These are phyloP conservation scores for Aleiodes sp. DNA, from an alignment of 1,140 invertebrate genomes.

Conservation along the genomic window DNA sequence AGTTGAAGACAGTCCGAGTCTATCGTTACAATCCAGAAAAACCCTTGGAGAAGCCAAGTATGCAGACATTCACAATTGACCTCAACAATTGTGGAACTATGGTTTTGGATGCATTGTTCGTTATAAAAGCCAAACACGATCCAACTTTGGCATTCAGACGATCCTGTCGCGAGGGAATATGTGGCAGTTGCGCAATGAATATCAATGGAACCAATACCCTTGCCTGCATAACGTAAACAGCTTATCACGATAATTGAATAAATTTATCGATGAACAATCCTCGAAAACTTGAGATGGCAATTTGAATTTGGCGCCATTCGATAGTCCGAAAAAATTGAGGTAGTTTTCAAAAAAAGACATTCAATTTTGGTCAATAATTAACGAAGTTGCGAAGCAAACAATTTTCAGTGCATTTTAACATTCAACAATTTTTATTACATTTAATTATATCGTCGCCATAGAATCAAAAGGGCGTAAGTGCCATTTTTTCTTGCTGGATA, in stretches of 20 bases:
- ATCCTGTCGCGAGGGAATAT: conserved; percentile 90
- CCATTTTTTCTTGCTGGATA: too few species aligned
- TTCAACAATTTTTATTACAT: too few species aligned
- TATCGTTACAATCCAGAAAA: conserved; percentile 96
- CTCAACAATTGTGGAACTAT: conserved; percentile 80
- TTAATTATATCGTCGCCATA: too few species aligned
- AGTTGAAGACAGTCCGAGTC: conserved; percentile 83
- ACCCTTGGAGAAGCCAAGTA: conserved; percentile 74
- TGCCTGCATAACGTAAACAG: conserved; percentile 84
- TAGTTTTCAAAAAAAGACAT: too few species aligned
- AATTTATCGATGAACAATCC: too few species aligned
- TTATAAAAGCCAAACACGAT: conserved; percentile 89
- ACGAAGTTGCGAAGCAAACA: too few species aligned
- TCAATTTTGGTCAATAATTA: too few species aligned
- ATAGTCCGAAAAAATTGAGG: too few species aligned
- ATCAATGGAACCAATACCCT: conserved; percentile 87
- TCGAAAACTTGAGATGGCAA: too few species aligned
- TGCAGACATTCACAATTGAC: conserved; percentile 82
- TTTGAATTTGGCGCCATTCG: too few species aligned
- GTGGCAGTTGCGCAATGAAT: conserved; percentile 91
- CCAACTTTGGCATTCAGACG: conserved; percentile 83
- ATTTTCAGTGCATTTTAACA: too few species aligned
- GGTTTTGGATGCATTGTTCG: conserved; percentile 86
- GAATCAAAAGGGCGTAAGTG: too few species aligned
- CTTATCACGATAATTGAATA: conserved; percentile 30